phyloP scores from a whole-genome alignment of 64 coral and sea anemone genomes.

The Montipora capricornis region DNA sequence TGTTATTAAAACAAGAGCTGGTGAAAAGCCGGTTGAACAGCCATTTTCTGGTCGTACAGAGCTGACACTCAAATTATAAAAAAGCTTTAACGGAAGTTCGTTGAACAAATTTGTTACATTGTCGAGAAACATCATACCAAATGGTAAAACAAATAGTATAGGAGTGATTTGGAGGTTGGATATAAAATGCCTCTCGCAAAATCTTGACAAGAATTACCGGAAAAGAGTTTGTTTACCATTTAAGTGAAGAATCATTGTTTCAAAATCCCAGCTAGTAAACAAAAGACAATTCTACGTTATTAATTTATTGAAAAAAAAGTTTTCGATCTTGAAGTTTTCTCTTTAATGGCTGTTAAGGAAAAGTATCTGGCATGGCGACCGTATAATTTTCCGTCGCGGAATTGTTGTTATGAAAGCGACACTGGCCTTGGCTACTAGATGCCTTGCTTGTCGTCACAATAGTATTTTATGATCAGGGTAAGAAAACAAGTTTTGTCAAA shows the following conservation, averaged over 20 bases:
- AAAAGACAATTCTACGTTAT: constrained; percentile 24
- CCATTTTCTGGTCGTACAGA: background rate
- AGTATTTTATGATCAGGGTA: background rate
- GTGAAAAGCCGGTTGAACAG: constrained; percentile 35
- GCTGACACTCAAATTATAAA: background rate
- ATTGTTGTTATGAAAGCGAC: background rate
- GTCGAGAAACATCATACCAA: background rate
- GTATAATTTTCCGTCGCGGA: background rate
- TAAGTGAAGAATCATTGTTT: background rate
- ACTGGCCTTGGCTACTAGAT: background rate
- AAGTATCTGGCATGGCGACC: background rate
- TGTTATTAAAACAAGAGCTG: constrained; percentile 37
- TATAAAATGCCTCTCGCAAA: background rate
- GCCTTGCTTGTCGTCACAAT: background rate
- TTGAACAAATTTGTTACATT: background rate
- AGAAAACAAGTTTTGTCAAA: background rate
- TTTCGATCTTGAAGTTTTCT: background rate
- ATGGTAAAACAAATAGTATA: background rate
- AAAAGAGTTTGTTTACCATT: background rate
- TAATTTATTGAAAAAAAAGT: constrained; percentile 21
- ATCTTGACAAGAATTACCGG: background rate
- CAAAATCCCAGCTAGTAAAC: background rate
- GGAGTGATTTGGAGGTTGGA: background rate
- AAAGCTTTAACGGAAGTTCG: background rate
- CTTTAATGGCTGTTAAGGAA: background rate